Evolutionary conservation across 2,113 vertebrate genomes (phyloP).

Genomic region (Propithecus coquereli): DNA sequence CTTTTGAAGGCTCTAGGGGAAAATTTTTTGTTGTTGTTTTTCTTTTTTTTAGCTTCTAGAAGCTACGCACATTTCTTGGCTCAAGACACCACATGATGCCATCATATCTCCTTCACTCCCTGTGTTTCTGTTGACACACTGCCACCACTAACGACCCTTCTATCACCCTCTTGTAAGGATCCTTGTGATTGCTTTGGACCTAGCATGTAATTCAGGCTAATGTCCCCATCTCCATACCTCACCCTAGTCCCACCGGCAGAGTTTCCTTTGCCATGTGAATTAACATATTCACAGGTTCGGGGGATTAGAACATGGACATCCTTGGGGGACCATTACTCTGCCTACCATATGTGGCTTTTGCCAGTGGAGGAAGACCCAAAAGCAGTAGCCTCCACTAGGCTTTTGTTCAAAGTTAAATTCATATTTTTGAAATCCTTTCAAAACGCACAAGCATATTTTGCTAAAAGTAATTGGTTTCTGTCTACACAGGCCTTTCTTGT

Average conservation of each 20-base stretch:
- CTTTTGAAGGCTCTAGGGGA: background rate
- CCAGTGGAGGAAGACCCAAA: background rate
- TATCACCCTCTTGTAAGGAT: background rate
- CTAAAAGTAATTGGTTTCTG: conserved; percentile 66
- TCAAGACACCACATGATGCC: background rate
- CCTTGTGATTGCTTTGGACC: background rate
- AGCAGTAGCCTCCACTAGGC: background rate
- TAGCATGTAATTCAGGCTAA: background rate
- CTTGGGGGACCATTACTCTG: background rate
- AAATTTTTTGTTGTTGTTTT: background rate
- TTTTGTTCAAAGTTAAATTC: conserved; percentile 34
- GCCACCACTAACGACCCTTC: background rate
- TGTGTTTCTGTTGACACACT: background rate
- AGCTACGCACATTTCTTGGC: background rate
- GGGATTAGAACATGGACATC: background rate
- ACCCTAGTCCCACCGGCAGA: background rate
- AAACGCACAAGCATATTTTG: conserved; percentile 50
- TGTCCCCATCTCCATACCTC: background rate
- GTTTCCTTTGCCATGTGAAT: background rate
- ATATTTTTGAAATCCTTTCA: conserved; percentile 46
- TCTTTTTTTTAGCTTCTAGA: too few relatives aligned
- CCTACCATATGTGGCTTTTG: background rate
- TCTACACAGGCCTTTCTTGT: conserved; percentile 56
- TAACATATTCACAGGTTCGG: background rate
- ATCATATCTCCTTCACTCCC: background rate